Evolutionary conservation across 92 coral and sea anemone genomes (phyloP).

Genomic region (Umimayanthus chanpuru): DNA sequence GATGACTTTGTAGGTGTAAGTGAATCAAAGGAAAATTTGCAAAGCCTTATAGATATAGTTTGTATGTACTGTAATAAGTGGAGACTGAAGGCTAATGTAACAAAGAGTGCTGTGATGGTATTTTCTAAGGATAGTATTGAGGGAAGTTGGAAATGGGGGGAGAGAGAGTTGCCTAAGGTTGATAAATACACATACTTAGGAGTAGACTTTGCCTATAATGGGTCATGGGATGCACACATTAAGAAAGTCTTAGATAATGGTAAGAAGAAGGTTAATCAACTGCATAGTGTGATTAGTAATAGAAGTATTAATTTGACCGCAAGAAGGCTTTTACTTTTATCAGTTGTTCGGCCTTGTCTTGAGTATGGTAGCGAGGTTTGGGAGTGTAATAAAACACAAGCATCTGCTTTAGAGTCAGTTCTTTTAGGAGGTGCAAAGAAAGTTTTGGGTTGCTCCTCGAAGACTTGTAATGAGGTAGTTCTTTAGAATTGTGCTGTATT

Average conservation of each 20-base stretch:
- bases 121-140: constrained; percentile 1
- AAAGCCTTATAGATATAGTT: constrained; percentile 2
- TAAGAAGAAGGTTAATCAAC: not conserved
- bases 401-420: no score
- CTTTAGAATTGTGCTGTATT: no score
- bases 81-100: constrained; percentile 2
- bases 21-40: not conserved
- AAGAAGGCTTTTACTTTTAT: not conserved
- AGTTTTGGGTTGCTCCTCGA: no score
- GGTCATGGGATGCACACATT: not conserved
- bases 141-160: constrained; percentile 3
- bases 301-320: not conserved
- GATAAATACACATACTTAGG: not conserved
- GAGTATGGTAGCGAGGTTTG: no score
- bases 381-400: no score
- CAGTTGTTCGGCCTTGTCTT: no score
- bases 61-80: not conserved
- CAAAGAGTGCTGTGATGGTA: constrained; percentile 8
- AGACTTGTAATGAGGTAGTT: no score
- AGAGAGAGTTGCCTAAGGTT: not conserved
- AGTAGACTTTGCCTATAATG: not conserved
- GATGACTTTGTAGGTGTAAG: not conserved
- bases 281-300: constrained; percentile 8
- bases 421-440: no score
- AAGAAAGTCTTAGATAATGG: constrained; percentile 3